phyloP scores from a whole-genome alignment of 2,113 vertebrate genomes.

The Rallus limicola region DNA sequence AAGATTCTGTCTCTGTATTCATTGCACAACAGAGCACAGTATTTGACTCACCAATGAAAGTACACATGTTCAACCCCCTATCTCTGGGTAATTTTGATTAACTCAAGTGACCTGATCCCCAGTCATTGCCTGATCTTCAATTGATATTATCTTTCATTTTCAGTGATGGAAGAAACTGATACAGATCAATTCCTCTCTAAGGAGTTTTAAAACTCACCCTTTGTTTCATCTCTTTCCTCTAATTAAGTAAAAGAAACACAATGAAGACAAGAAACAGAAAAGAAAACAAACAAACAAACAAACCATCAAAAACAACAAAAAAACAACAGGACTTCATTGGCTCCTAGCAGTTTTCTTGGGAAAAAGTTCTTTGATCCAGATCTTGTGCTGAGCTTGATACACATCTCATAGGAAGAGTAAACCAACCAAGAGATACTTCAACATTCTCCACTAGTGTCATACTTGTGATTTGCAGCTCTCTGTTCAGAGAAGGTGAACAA shows the following conservation, averaged over 20 bases:
- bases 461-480: not conserved
- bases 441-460: not conserved
- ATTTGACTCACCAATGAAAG: not conserved
- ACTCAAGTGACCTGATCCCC: not conserved
- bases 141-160: not conserved
- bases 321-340: not conserved
- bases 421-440: not conserved
- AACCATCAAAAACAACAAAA: too few relatives aligned
- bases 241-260: not conserved
- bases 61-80: not conserved
- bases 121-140: not conserved
- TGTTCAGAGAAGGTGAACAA: not conserved
- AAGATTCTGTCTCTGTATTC: not conserved
- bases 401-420: not conserved
- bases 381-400: not conserved
- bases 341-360: accelerated
- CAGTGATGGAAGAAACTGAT: not conserved
- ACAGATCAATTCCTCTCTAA: not conserved
- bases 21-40: not conserved
- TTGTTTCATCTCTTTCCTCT: not conserved
- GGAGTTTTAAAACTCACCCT: not conserved
- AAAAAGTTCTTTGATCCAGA: not conserved
- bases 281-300: not conserved
- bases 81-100: not conserved
- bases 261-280: not conserved